phyloP scores from a whole-genome alignment of 1,140 invertebrate genomes.

The Bombus soroeensis region DNA sequence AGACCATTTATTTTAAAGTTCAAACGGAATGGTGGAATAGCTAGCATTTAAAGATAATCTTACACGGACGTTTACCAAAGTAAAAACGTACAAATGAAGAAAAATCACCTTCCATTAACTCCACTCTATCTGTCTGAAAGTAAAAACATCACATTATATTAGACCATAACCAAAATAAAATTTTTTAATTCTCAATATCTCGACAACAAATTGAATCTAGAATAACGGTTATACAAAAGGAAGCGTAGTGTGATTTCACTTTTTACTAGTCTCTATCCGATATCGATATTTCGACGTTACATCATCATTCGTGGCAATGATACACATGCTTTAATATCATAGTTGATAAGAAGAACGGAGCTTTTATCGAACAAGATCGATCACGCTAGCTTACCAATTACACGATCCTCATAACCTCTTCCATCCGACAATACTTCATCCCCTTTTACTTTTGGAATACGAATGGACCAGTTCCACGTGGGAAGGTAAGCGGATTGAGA shows the following conservation, averaged over 20 bases:
- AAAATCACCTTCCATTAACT: conserved; percentile 18
- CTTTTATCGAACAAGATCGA: conserved; percentile 54
- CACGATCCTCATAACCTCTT: conserved; percentile 58
- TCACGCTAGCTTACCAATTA: conserved; percentile 57
- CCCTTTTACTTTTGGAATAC: conserved; percentile 68
- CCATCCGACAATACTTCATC: conserved; percentile 65
- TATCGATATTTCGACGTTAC: not conserved
- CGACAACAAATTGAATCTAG: not conserved
- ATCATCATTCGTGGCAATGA: not conserved
- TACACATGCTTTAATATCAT: conserved; percentile 42
- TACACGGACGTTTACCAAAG: conserved; percentile 11
- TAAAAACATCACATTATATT: not conserved
- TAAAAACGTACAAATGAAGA: not conserved
- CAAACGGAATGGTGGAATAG: conserved; percentile 44
- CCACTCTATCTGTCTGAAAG: not conserved
- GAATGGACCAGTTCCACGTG: conserved; percentile 61
- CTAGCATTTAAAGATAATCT: conserved; percentile 40
- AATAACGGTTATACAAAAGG: no score
- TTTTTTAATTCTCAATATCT: not conserved
- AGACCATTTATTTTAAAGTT: conserved; percentile 54
- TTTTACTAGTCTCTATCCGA: not conserved
- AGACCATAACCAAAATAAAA: not conserved
- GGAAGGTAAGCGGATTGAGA: conserved; percentile 75
- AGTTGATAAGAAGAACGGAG: conserved; percentile 17
- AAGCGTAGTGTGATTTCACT: no score